Evolutionary conservation across 2,888 invertebrate species (phyloP), one percentile per base, ranked within the genome.

Genomic region (Crossocerus cetratus): DNA sequence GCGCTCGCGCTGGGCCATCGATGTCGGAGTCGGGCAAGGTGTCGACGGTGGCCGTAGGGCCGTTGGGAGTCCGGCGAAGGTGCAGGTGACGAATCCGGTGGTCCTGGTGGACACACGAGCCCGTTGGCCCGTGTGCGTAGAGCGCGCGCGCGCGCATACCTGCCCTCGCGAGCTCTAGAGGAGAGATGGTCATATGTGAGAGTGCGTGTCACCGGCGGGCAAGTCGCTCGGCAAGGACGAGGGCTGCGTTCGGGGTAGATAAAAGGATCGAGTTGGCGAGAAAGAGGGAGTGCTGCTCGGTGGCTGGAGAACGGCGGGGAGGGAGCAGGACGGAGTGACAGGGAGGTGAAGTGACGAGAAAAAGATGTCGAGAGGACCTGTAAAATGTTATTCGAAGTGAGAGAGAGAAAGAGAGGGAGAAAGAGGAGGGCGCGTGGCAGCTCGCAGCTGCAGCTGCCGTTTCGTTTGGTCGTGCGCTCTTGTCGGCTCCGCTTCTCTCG

Each of bases 1-100:
- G 3, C 11, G 5, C 14, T 16, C 42, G 32, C 22, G 43, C 18
- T 22, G 2, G 11, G 20, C 13, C 22, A 16, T 53, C 74, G 65
- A 66, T 74, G 59, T 60, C 18, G 61, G 44, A 63, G 68, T 74
- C 21, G 56, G 81, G 82, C 82, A 84, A 85, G 86, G 84, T 83
- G 86, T 84, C 83, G 84, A 83, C 83, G 81, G 83, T 82, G 80
- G 81, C 81, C 79, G 69, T 75, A 78, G 81, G 78, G 82, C 83
- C 82, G 78, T 84, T 77, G 78, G 80, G 76, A 79, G 80, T 79
- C 80, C 49, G 49, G 72, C 49, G 73, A 70, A 76, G 82, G 80
- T 85, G 87, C 89, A 89, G 89, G 89, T 89, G 88, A 89, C 89
- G 86, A 88, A 88, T 86, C 86, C 83, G 89, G 89, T 89, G 89